A percentile compares a stretch with the other conserved stretches of the same genome.
Conservation (phyloP, 2,113 vertebrate genomes). For the Ophthalmolycus amberensis region DNA sequence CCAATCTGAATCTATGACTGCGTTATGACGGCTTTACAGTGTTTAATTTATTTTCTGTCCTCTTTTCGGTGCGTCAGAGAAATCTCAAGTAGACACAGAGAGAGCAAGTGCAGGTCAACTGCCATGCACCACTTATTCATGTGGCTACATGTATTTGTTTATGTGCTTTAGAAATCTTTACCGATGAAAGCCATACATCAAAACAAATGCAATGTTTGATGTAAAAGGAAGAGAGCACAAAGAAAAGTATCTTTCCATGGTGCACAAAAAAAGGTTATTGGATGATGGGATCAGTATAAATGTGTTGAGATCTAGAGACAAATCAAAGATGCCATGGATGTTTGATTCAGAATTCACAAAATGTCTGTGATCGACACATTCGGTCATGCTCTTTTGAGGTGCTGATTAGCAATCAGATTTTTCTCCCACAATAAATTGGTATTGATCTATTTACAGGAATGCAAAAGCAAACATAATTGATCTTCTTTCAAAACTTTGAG, state of each 20-base stretch:
- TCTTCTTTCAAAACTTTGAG: slow-evolving; percentile 34
- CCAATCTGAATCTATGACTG: slow-evolving; percentile 35
- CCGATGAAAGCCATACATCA: neutral
- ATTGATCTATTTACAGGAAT: slow-evolving; percentile 48
- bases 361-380: slow-evolving; percentile 30
- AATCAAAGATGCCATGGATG: slow-evolving; percentile 24
- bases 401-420: slow-evolving; percentile 40
- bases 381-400: slow-evolving; percentile 29
- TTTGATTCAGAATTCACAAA: slow-evolving; percentile 46
- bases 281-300: slow-evolving; percentile 4
- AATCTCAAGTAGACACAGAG: slow-evolving; percentile 29
- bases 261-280: slow-evolving; percentile 3
- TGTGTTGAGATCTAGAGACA: slow-evolving; percentile 19
- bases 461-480: slow-evolving; percentile 40
- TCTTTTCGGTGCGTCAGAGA: neutral
- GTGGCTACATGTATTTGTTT: slow-evolving; percentile 9
- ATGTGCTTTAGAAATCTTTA: slow-evolving; percentile 5
- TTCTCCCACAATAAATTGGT: slow-evolving; percentile 27
- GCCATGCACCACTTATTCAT: slow-evolving; percentile 33
- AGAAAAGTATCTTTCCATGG: neutral
- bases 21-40: slow-evolving; percentile 12
- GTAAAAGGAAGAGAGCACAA: neutral
- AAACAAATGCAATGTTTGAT: neutral
- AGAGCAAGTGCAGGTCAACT: slow-evolving; percentile 36
- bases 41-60: slow-evolving; percentile 44